Percentiles rank a stretch among this genome's conserved stretches.
Conservation (phyloP, 2,797 vertebrate species). For the Champsocephalus esox region DNA sequence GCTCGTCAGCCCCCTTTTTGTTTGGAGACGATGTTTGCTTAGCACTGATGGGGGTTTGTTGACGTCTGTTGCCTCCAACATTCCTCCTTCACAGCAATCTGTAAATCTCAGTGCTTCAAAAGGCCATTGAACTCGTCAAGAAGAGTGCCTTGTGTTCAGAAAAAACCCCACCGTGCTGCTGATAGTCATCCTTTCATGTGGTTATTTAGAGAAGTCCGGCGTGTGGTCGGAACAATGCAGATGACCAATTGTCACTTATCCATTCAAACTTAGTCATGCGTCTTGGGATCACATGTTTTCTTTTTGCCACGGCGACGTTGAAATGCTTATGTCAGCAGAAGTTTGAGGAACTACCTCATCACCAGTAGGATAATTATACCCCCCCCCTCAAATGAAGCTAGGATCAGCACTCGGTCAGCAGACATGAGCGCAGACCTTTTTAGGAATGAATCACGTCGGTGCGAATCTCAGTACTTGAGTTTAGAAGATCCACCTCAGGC, state of each 20-base stretch:
- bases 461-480: neutral
- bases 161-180: slow-evolving; percentile 30
- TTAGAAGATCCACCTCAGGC: slow-evolving; percentile 24
- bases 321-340: slow-evolving; percentile 34
- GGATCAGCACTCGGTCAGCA: slow-evolving; percentile 60
- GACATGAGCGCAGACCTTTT: slow-evolving; percentile 15
- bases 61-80: slow-evolving; percentile 29
- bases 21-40: slow-evolving; percentile 36
- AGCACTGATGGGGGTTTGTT: slow-evolving; percentile 58
- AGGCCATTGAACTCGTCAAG: slow-evolving; percentile 39
- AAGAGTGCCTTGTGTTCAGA: slow-evolving; percentile 31
- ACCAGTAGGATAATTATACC: slow-evolving; percentile 33
- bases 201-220: slow-evolving; percentile 48
- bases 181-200: slow-evolving; percentile 39
- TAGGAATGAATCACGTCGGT: slow-evolving; percentile 21
- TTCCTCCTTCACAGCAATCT: slow-evolving; percentile 12
- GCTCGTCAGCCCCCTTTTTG: slow-evolving; percentile 24
- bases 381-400: slow-evolving; percentile 20
- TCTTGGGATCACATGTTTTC: slow-evolving; percentile 54
- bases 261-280: slow-evolving; percentile 42
- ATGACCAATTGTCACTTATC: slow-evolving; percentile 40
- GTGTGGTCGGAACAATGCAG: slow-evolving; percentile 26
- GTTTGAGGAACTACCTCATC: slow-evolving; percentile 55
- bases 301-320: neutral
- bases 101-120: slow-evolving; percentile 25